A percentile compares a stretch with the other conserved stretches of the same genome.
Conservation (phyloP, 2,888 invertebrate species). For the Chalcosyrphus nemorum region DNA sequence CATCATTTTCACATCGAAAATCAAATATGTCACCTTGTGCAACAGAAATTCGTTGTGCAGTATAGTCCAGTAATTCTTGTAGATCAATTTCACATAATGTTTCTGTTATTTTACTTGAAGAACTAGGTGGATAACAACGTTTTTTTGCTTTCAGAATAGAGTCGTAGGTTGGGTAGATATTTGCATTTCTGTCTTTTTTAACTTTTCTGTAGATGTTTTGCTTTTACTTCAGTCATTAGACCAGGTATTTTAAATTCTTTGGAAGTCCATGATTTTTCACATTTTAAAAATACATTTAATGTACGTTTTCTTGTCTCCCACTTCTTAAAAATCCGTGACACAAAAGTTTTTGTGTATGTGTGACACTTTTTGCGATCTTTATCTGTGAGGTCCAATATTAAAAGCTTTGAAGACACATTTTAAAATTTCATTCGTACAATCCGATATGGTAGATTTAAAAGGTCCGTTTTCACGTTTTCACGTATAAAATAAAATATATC, state of each 20-base stretch:
- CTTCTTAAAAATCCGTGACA: neutral
- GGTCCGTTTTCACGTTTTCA: neutral
- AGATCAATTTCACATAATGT: neutral
- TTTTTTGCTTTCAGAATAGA: constrained; percentile 1
- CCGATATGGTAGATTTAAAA: neutral
- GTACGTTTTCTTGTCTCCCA: neutral
- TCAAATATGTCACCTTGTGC: neutral
- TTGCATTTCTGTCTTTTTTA: constrained; percentile 1
- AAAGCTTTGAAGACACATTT: neutral
- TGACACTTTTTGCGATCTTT: neutral
- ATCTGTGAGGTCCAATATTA: neutral
- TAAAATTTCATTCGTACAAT: neutral
- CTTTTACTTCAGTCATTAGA: neutral
- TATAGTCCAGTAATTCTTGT: neutral
- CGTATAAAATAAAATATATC: neutral
- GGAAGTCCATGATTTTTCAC: neutral
- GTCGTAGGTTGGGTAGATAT: constrained; percentile 8
- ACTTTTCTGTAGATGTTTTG: constrained; percentile 2
- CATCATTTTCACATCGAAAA: neutral
- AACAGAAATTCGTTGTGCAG: neutral
- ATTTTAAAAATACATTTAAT: neutral
- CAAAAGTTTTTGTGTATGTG: neutral
- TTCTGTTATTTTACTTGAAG: neutral
- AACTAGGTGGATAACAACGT: neutral
- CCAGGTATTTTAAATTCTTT: neutral